Percentiles rank a stretch among this genome's conserved stretches.
Evolutionary conservation across 2,888 invertebrate species (phyloP).

Genomic region (Drosophila incognita): DNA sequence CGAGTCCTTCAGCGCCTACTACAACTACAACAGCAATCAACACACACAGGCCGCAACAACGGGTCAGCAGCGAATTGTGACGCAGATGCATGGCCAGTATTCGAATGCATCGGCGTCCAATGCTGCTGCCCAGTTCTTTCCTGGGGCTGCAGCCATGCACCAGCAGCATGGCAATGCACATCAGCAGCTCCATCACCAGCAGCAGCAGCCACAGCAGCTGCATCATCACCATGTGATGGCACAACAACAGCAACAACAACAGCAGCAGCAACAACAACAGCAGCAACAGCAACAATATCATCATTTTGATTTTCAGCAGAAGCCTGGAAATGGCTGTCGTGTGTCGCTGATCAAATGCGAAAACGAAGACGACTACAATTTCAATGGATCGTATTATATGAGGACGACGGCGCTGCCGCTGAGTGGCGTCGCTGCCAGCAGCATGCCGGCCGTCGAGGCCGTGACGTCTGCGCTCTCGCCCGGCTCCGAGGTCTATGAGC

Average conservation of each 20-base stretch:
- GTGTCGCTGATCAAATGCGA: constrained; percentile 62
- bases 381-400: constrained; percentile 70
- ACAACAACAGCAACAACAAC: constrained; percentile 51
- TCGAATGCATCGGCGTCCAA: constrained; percentile 27
- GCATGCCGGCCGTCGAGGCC: constrained; percentile 42
- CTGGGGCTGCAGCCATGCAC: constrained; percentile 25
- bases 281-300: constrained; percentile 62
- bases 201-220: constrained; percentile 50
- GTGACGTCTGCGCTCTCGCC: constrained; percentile 69
- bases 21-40: constrained; percentile 67
- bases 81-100: constrained; percentile 57
- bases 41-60: constrained; percentile 6
- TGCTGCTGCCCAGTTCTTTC: constrained; percentile 58
- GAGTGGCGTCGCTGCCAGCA: constrained; percentile 50
- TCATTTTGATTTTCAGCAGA: constrained; percentile 66
- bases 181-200: constrained; percentile 49
- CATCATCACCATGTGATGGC: constrained; percentile 50
- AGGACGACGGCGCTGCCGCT: constrained; percentile 47
- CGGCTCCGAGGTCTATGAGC: constrained; percentile 74
- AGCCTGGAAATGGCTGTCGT: constrained; percentile 53
- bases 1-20: constrained; percentile 67
- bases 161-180: constrained; percentile 55
- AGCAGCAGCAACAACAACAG: constrained; percentile 42
- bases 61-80: constrained; percentile 32
- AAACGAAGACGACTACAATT: constrained; percentile 68